Base-by-base conservation (phyloP, 2,888 invertebrate genomes). In the Troilus luridus region DNA sequence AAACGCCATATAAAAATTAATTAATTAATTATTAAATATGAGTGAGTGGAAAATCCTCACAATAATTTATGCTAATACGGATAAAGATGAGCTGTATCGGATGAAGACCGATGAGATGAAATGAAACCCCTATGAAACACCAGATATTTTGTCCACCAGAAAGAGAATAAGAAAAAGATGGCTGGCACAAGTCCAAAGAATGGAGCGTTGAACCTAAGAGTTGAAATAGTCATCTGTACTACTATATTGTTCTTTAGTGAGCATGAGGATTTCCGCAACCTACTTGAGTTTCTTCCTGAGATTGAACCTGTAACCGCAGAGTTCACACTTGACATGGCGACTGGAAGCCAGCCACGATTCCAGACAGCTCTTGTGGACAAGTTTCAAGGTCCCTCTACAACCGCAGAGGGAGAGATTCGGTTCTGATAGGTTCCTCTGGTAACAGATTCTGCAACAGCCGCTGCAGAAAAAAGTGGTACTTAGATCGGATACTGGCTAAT, bases 331-430 rank as follows among this genome's bases (percentile, higher is more conserved):
- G 17, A 96, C 96, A 92, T 96, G 95, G 58, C 96, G 96, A 2
- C 96, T 96, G 93, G 97, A 96, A 3, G 96, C 96, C 72, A 97
- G 94, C 97, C 97, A 97, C 90, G 95, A 95, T 94, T 97, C 97
- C 93, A 97, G 94, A 93, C 97, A 97, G 91, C 95, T 95, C 6
- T 96, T 95, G 94, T 97, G 97, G 17, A 97, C 96, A 91, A 96
- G 95, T 0, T 97, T 97, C 92, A 97, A 96, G 3, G 96, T 96
- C 0, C 97, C 97, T 95, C 95, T 94, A 93, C 95, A 95, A 92
- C 94, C 93, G 93, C 96, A 96, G 0, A 95, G 95, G 0, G 95
- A 95, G 59, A 95, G 93, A 88, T 96, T 94, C 56, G 93, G 93
- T 91, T 95, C 94, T 27, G 93, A 93, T 14, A 67, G 91, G 77